phyloP scores from a whole-genome alignment of 2,797 vertebrate genomes.

The Artibeus lituratus region DNA sequence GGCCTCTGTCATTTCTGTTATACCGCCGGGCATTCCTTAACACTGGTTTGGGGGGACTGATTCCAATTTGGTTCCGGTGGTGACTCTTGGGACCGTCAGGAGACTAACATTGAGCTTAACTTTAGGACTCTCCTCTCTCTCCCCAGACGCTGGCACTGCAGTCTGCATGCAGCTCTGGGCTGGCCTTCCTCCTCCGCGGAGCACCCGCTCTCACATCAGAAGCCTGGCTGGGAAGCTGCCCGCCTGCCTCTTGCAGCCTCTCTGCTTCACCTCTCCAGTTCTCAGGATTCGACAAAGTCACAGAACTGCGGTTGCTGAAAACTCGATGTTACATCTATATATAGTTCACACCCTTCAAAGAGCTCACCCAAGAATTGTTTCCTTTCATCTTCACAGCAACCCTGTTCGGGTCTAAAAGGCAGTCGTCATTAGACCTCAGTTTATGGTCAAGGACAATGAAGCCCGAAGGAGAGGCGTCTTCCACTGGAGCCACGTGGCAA shows the following conservation, averaged over 20 bases:
- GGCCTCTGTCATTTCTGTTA: rapidly evolving
- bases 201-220: neutral
- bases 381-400: neutral
- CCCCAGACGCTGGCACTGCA: rapidly evolving
- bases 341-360: neutral
- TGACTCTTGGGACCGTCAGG: rapidly evolving
- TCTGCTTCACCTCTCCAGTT: neutral
- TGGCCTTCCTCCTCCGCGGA: rapidly evolving
- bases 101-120: rapidly evolving
- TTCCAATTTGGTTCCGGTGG: neutral
- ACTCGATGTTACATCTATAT: too few species aligned
- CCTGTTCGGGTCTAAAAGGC: neutral
- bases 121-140: neutral
- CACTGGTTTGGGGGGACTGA: neutral
- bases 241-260: too few species aligned
- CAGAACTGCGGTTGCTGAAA: neutral
- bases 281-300: neutral
- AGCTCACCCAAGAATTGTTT: neutral
- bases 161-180: neutral
- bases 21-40: rapidly evolving
- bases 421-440: too few species aligned
- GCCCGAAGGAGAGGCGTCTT: neutral
- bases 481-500: rapidly evolving
- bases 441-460: neutral
- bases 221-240: too few species aligned